phyloP scores from a whole-genome alignment of 1,140 invertebrate genomes.

The Berghia stephanieae region DNA sequence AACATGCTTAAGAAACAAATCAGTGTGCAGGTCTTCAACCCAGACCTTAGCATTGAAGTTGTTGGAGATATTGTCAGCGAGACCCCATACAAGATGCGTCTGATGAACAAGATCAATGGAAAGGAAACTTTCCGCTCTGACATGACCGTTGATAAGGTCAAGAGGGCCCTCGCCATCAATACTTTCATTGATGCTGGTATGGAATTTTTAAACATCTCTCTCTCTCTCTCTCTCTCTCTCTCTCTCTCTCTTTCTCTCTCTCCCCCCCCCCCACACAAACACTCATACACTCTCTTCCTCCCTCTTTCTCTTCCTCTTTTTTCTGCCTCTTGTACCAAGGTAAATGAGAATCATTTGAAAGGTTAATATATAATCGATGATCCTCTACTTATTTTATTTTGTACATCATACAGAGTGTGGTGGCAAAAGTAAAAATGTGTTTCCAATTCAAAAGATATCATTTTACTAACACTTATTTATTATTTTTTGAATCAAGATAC shows the following conservation, averaged over 20 bases:
- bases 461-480: not conserved
- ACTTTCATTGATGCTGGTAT: conserved; percentile 24
- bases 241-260: too few species aligned
- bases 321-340: too few species aligned
- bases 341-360: too few species aligned
- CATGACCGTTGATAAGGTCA: conserved; percentile 1
- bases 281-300: too few species aligned
- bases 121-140: conserved; percentile 2
- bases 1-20: conserved; percentile 26
- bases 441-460: not conserved
- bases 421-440: not conserved
- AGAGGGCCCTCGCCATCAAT: not conserved
- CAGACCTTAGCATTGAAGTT: not conserved
- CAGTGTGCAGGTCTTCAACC: conserved; percentile 14
- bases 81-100: not conserved
- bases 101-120: not conserved
- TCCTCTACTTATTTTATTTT: too few species aligned
- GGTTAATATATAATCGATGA: too few species aligned
- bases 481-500: too few species aligned
- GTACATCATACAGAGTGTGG: too few species aligned
- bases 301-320: too few species aligned
- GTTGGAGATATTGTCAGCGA: not conserved
- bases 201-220: too few species aligned
- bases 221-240: too few species aligned
- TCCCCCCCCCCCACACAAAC: too few species aligned